phyloP scores from a whole-genome alignment of 2,113 vertebrate genomes.

The Murina feae region DNA sequence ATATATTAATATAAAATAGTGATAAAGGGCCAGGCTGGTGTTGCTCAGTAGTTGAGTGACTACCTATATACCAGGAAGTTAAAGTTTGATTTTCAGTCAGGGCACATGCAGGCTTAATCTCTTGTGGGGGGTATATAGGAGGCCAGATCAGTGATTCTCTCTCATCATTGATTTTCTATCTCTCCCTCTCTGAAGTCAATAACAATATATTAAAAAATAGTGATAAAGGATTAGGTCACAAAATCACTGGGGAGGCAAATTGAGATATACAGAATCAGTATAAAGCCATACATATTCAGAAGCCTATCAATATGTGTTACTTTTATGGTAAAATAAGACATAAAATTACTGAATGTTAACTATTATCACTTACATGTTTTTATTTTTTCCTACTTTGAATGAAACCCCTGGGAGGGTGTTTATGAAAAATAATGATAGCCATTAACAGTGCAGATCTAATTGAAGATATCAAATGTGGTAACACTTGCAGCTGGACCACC shows the following conservation, averaged over 20 bases:
- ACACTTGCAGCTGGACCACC: slow-evolving; percentile 37
- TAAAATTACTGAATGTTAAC: not conserved
- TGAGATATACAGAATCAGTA: not conserved
- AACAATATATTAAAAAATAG: not conserved
- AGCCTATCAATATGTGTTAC: not conserved
- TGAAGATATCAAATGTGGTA: slow-evolving; percentile 35
- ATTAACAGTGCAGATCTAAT: slow-evolving; percentile 35
- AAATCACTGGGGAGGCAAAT: not conserved
- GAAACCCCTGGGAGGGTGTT: not conserved
- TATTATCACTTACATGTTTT: not conserved
- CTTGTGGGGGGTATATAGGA: too few species aligned
- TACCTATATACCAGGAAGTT: too few species aligned
- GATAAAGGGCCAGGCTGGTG: not conserved
- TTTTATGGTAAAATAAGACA: not conserved
- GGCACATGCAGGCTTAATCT: too few species aligned
- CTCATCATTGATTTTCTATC: too few species aligned
- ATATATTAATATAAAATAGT: not conserved
- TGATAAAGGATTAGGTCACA: not conserved
- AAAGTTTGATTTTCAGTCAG: too few species aligned
- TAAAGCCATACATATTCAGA: not conserved
- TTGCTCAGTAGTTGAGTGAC: too few species aligned
- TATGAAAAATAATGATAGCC: slow-evolving; percentile 37
- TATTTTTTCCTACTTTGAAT: slow-evolving; percentile 3
- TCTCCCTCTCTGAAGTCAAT: too few species aligned
- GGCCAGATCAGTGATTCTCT: too few species aligned